Percentiles rank a stretch among this genome's conserved stretches.
phyloP scores from a whole-genome alignment of 2,888 invertebrate genomes.

The Synanthedon tipuliformis region DNA sequence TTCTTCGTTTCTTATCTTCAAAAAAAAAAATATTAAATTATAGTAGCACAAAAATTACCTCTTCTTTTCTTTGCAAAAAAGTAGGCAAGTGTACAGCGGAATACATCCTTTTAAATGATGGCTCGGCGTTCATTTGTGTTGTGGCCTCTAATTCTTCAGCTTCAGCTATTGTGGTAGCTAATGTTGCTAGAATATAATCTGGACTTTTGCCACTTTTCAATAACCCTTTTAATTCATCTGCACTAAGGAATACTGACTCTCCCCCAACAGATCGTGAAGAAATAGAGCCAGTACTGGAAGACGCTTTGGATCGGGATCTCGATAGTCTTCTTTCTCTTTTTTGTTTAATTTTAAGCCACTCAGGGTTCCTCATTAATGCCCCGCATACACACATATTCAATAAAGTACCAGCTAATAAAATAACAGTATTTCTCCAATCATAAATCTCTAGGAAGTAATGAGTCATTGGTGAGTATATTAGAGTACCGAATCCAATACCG shows the following conservation, averaged over 20 bases:
- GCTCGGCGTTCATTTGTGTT: slow-evolving; percentile 55
- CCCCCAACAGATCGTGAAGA: slow-evolving; percentile 59
- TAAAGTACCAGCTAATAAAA: slow-evolving; percentile 83
- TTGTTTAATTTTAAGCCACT: slow-evolving; percentile 79
- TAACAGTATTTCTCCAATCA: slow-evolving; percentile 84
- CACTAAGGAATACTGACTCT: slow-evolving; percentile 64
- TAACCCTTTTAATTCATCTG: slow-evolving; percentile 75
- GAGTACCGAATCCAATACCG: slow-evolving; percentile 89
- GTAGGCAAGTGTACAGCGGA: slow-evolving; percentile 84
- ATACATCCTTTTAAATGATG: slow-evolving; percentile 50
- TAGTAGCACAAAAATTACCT: slow-evolving; percentile 46
- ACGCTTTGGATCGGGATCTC: slow-evolving; percentile 45
- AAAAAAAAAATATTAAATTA: neutral
- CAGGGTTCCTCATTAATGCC: slow-evolving; percentile 86
- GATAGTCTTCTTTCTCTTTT: slow-evolving; percentile 56
- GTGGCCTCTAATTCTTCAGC: slow-evolving; percentile 54
- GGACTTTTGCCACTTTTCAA: slow-evolving; percentile 77
- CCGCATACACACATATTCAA: slow-evolving; percentile 89
- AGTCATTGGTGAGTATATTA: slow-evolving; percentile 87
- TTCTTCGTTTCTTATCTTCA: neutral
- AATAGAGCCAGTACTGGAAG: slow-evolving; percentile 63
- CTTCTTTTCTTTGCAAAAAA: slow-evolving; percentile 78
- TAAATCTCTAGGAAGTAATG: slow-evolving; percentile 78
- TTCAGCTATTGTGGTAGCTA: slow-evolving; percentile 68
- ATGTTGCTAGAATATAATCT: slow-evolving; percentile 73